Evolutionary conservation across 2,888 invertebrate species (phyloP), one percentile per base, ranked within the genome.

Genomic region (Lydus trimaculatus): DNA sequence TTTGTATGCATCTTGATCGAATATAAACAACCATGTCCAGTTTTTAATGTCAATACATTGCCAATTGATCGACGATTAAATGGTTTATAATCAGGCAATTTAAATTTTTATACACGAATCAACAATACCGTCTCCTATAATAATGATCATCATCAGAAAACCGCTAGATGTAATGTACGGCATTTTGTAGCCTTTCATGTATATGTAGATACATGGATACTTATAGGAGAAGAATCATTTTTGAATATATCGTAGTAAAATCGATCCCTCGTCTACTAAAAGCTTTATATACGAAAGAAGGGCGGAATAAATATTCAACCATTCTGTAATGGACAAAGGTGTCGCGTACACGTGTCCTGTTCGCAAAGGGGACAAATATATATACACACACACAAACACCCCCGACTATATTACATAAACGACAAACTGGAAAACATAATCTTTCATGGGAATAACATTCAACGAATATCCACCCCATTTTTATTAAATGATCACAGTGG

Each of bases 321-420:
- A 71, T 63, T 69, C 67, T 68, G 33, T 58, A 52, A 73, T 56
- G 71, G 70, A 72, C 70, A 75, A 75, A 75, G 72, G 75, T 75
- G 75, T 75, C 68, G 69, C 58, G 33, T 65, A 72, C 75, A 75
- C 75, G 75, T 75, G 75, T 68, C 73, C 28, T 63, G 65, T 75
- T 73, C 71, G 69, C 73, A 72, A 66, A 70, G 74, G 71, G 73
- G 72, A 64, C 68, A 31, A 31, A 64, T 62, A 13, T 36, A n/a
- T 43, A 43, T 17, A 43, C 43, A 43, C n/a, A 43, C 11, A 43
- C n/a, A 58, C 58, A 63, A 36, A 28, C n/a, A 62, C 48, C 67
- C 75, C 70, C 33, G 3, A 43, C 13, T 23, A 4, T 23, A 13
- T 23, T 52, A 52, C 23, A 52, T 8, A 23, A 63, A 69, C 61